Conservation (phyloP, 2,888 invertebrate genomes). For the Eupeodes latifasciatus region DNA sequence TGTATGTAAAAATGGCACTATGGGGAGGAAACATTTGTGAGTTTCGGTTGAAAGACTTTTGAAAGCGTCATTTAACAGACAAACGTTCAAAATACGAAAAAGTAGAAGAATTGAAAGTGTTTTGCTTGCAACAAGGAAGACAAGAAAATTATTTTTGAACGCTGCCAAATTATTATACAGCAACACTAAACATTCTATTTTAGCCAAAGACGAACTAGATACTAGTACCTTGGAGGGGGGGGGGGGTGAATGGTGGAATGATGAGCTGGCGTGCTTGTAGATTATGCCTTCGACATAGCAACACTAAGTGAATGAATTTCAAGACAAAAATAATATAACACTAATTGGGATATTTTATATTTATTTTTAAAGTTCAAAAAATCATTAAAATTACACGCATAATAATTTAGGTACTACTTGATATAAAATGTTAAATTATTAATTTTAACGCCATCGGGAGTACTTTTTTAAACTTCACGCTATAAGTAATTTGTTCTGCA, state of each 20-base stretch:
- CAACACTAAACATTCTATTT: constrained; percentile 57
- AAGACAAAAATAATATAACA: constrained; percentile 42
- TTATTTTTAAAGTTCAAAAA: constrained; percentile 31
- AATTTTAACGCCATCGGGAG: not conserved
- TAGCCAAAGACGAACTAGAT: not conserved
- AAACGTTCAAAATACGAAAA: not conserved
- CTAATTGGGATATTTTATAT: constrained; percentile 54
- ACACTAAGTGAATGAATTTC: constrained; percentile 25
- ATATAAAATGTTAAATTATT: not conserved
- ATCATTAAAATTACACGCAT: constrained; percentile 64
- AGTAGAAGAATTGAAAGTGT: not conserved
- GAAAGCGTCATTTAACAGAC: not conserved
- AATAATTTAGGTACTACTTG: constrained; percentile 64
- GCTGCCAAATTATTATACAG: constrained; percentile 26
- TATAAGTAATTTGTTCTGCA: no score
- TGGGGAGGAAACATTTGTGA: not conserved
- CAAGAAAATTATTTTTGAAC: constrained; percentile 30
- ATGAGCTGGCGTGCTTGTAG: not conserved
- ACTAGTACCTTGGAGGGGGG: no score
- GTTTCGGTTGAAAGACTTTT: constrained; percentile 28
- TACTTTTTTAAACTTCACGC: not conserved
- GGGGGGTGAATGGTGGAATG: not conserved
- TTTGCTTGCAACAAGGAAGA: constrained; percentile 63
- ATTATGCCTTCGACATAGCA: not conserved
- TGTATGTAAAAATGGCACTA: not conserved